Evolutionary conservation across 2,888 invertebrate genomes (phyloP).

Genomic region (Morinoia aosen): DNA sequence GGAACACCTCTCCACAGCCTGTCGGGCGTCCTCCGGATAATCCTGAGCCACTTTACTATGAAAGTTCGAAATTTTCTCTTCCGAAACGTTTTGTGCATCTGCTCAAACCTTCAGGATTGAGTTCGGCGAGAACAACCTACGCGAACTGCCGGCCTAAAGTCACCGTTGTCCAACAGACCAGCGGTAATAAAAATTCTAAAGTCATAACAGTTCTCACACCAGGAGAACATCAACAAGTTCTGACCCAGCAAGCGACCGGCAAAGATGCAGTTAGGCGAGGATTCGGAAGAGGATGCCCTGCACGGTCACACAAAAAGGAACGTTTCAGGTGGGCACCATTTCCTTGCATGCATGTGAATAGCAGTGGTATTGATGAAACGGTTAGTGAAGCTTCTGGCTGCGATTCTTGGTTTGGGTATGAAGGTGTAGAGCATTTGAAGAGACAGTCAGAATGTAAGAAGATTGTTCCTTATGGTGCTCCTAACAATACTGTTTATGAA

Average conservation of each 20-base stretch:
- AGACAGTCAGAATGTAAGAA: constrained; percentile 55
- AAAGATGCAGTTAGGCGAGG: neutral
- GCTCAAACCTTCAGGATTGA: neutral
- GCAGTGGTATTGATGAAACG: constrained; percentile 58
- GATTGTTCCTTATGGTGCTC: constrained; percentile 30
- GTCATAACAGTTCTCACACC: constrained; percentile 14
- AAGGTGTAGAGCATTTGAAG: constrained; percentile 65
- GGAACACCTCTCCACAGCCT: neutral
- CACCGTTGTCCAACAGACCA: neutral
- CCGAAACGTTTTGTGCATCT: constrained; percentile 36
- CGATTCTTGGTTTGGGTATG: constrained; percentile 65
- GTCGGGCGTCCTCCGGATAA: constrained; percentile 9
- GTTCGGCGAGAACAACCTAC: neutral
- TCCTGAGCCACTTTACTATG: constrained; percentile 45
- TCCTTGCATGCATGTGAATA: constrained; percentile 60
- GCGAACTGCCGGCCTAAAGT: neutral
- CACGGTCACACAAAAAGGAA: constrained; percentile 38
- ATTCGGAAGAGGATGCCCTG: constrained; percentile 20
- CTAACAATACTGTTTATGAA: neutral
- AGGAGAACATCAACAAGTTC: constrained; percentile 2
- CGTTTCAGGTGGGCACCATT: constrained; percentile 65
- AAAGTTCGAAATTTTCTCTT: constrained; percentile 49
- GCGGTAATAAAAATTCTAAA: neutral
- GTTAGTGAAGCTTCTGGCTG: constrained; percentile 60
- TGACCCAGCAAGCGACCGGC: neutral